These are phyloP conservation scores for Ornithoptera priamus DNA, from an alignment of 2,888 invertebrate genomes.

Conservation along the genomic window DNA sequence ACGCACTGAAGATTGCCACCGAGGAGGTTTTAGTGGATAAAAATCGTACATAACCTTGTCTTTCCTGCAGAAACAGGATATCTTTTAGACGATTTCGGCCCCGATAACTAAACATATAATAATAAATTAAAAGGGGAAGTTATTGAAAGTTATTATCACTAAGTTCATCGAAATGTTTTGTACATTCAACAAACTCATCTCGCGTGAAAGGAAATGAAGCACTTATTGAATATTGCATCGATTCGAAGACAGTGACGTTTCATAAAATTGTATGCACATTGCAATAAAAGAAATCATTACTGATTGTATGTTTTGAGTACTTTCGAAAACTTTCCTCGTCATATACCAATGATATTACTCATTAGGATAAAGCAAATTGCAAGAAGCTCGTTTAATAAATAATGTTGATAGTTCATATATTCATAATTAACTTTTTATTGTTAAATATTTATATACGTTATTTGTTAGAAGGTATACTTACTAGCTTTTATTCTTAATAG, in stretches of 20 bases:
- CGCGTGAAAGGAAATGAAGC: conserved; percentile 17
- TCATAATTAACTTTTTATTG: neutral
- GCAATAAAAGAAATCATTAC: conserved; percentile 27
- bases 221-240: conserved; percentile 20
- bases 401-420: neutral
- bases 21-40: too few species aligned
- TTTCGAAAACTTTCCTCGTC: conserved; percentile 27
- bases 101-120: neutral
- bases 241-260: conserved; percentile 14
- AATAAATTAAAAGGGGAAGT: neutral
- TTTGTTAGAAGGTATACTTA: too few species aligned
- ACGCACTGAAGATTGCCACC: too few species aligned
- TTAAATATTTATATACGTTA: neutral
- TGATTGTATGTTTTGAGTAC: conserved; percentile 14
- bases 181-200: conserved; percentile 23
- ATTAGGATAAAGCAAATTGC: neutral
- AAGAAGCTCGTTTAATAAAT: neutral
- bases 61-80: too few species aligned
- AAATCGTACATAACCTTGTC: too few species aligned
- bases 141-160: neutral
- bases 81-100: too few species aligned
- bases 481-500: too few species aligned
- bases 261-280: conserved; percentile 23
- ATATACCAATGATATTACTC: conserved; percentile 1
- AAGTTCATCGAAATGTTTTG: conserved; percentile 3